Percentiles rank a stretch among this genome's conserved stretches.
Conservation (phyloP, 2,797 vertebrate genomes). For the Masticophis lateralis region DNA sequence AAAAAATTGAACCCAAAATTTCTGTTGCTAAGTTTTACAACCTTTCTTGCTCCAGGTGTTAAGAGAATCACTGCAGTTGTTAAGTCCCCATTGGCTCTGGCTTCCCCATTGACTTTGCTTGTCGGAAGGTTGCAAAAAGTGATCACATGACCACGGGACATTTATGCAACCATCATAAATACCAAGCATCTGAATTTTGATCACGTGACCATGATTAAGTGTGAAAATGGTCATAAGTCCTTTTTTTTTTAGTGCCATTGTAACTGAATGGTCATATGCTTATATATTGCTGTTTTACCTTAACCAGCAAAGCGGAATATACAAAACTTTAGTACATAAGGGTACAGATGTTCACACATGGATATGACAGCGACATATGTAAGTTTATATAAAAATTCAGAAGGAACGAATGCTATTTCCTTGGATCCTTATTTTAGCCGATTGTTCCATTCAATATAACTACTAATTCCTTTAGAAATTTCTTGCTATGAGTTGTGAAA, state of each 20-base stretch:
- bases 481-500: not conserved
- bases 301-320: not conserved
- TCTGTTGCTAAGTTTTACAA: not conserved
- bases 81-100: not conserved
- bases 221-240: not conserved
- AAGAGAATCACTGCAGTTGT: not conserved
- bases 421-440: not conserved
- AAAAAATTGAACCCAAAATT: not conserved
- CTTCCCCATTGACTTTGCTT: not conserved
- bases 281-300: not conserved
- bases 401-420: not conserved
- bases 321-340: not conserved
- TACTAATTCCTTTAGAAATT: not conserved
- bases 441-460: not conserved
- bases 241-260: not conserved
- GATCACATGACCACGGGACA: not conserved
- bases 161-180: not conserved
- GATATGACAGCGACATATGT: not conserved
- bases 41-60: not conserved
- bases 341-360: not conserved
- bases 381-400: not conserved
- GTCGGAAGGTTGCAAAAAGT: not conserved
- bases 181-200: not conserved
- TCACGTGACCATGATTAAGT: not conserved
- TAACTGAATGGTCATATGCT: not conserved